phyloP scores from a whole-genome alignment of 2,113 vertebrate species.

The Syrmaticus mikado region DNA sequence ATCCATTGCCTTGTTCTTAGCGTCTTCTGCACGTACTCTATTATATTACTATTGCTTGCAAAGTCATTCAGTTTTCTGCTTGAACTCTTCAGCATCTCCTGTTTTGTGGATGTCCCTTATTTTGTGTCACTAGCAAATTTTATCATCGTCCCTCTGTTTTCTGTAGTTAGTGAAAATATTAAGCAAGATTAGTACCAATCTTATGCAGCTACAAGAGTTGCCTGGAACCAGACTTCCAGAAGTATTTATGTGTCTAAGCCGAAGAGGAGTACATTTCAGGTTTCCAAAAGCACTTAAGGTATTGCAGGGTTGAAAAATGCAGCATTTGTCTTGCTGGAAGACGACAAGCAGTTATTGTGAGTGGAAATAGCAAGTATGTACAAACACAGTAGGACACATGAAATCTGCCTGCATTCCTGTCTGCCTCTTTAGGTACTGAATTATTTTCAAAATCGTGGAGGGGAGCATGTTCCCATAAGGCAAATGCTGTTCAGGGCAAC shows the following conservation, averaged over 20 bases:
- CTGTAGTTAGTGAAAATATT: not conserved
- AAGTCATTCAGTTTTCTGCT: not conserved
- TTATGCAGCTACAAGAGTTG: not conserved
- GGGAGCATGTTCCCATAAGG: not conserved
- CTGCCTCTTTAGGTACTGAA: not conserved
- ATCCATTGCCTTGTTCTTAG: not conserved
- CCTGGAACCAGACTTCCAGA: not conserved
- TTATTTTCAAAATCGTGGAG: not conserved
- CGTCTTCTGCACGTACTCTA: not conserved
- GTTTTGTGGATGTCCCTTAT: not conserved
- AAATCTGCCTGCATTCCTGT: not conserved
- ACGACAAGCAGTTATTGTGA: not conserved
- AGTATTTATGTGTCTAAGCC: not conserved
- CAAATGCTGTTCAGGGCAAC: not conserved
- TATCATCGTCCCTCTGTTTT: not conserved
- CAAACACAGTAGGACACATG: accelerated
- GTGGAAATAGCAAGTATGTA: not conserved
- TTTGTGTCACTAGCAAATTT: not conserved
- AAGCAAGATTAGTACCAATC: not conserved
- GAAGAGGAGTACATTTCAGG: not conserved
- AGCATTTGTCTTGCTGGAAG: not conserved
- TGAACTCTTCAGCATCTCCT: not conserved
- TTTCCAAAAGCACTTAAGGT: not conserved
- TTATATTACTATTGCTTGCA: not conserved
- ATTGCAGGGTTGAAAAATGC: not conserved